Evolutionary conservation across 2,888 invertebrate genomes (phyloP).

Genomic region (Cephus runcator): DNA sequence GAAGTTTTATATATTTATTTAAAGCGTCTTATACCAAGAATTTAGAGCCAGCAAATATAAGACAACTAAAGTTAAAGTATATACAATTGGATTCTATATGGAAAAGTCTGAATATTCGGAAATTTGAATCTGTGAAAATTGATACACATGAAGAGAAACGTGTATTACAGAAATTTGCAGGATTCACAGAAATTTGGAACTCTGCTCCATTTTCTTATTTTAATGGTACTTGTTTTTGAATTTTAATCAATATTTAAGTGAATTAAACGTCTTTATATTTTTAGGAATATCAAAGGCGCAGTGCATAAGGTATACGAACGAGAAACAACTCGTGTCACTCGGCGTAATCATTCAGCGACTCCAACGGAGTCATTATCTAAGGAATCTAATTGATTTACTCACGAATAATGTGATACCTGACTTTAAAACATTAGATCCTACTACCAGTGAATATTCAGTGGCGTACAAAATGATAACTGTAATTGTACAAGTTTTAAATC

Average conservation of each 20-base stretch:
- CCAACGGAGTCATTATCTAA: slow-evolving; percentile 46
- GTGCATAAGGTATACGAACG: slow-evolving; percentile 47
- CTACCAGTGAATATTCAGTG: slow-evolving; percentile 38
- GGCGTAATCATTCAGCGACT: slow-evolving; percentile 45
- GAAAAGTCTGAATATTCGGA: slow-evolving; percentile 21
- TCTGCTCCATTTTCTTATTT: background rate
- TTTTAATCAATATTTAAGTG: background rate
- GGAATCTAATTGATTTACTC: slow-evolving; percentile 42
- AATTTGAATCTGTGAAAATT: slow-evolving; percentile 34
- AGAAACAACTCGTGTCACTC: slow-evolving; percentile 42
- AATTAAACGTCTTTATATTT: slow-evolving; percentile 18
- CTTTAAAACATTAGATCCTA: slow-evolving; percentile 30
- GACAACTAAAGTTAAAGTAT: slow-evolving; percentile 28
- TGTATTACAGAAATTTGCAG: slow-evolving; percentile 35
- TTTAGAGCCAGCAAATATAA: slow-evolving; percentile 17
- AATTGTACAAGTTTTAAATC: slow-evolving; percentile 51
- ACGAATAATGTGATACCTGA: slow-evolving; percentile 39
- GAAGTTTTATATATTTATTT: slow-evolving; percentile 25
- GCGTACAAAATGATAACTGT: slow-evolving; percentile 54
- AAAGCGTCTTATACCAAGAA: slow-evolving; percentile 25
- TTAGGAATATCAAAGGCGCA: slow-evolving; percentile 36
- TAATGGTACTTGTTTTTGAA: background rate
- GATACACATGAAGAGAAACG: slow-evolving; percentile 54
- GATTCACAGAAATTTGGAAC: slow-evolving; percentile 30
- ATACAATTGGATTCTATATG: slow-evolving; percentile 31